Percentiles rank a stretch among this genome's conserved stretches.
phyloP scores from a whole-genome alignment of 2,888 invertebrate genomes.

The Tholera decimalis region DNA sequence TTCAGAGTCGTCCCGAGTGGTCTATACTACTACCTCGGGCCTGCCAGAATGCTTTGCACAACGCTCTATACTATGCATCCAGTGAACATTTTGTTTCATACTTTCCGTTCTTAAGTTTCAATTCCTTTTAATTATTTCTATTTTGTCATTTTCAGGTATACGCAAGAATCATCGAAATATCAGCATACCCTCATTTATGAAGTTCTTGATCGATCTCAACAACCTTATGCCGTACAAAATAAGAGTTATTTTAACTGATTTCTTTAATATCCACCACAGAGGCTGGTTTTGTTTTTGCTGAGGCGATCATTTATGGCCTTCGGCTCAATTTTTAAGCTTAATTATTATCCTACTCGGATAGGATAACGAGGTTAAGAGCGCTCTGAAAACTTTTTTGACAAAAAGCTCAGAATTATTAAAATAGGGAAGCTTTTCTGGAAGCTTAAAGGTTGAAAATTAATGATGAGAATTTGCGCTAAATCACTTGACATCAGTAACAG shows the following conservation, averaged over 20 bases:
- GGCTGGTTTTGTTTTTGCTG: constrained; percentile 89
- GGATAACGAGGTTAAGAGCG: not conserved
- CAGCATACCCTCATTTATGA: constrained; percentile 86
- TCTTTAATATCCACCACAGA: constrained; percentile 85
- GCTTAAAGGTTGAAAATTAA: not conserved
- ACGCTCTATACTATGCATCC: not conserved
- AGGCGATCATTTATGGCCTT: constrained; percentile 45
- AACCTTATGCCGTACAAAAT: constrained; percentile 86
- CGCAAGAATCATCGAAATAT: constrained; percentile 83
- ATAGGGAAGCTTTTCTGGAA: not conserved
- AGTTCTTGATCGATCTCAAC: constrained; percentile 78
- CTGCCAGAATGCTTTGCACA: not conserved
- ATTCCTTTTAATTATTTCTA: not conserved
- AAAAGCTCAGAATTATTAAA: constrained; percentile 1
- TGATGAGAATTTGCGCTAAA: constrained; percentile 1
- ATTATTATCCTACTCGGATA: constrained; percentile 19
- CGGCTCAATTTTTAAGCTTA: constrained; percentile 28
- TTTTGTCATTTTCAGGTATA: constrained; percentile 77
- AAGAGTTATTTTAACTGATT: constrained; percentile 86
- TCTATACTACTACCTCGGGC: not conserved
- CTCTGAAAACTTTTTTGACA: not conserved
- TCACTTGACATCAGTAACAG: not conserved
- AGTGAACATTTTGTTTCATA: not conserved
- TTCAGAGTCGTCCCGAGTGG: not conserved
- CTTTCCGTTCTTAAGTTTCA: not conserved